Percentiles rank a stretch among this genome's conserved stretches.
These are phyloP conservation scores for Discoglossus pictus DNA, from an alignment of 2,797 vertebrate genomes.

Conservation along the genomic window DNA sequence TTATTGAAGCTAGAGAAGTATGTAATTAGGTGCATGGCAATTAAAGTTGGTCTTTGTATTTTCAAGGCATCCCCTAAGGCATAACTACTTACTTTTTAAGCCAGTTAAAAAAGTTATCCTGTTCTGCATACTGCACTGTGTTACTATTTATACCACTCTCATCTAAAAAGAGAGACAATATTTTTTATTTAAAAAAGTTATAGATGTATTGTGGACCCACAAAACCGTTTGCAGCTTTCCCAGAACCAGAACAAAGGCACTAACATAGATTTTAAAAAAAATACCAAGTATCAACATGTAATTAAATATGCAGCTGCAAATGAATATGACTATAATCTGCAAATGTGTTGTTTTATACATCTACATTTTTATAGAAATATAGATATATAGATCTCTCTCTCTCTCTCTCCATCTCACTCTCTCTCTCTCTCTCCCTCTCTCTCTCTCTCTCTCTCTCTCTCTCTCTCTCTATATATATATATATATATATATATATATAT, in stretches of 20 bases:
- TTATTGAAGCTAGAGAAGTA: conserved; percentile 47
- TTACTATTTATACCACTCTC: conserved; percentile 41
- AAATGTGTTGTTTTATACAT: too few relatives aligned
- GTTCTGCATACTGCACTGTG: conserved; percentile 33
- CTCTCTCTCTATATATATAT: too few relatives aligned
- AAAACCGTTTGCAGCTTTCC: background rate
- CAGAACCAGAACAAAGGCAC: background rate
- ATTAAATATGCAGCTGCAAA: too few relatives aligned
- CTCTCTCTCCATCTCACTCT: too few relatives aligned
- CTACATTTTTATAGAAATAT: too few relatives aligned
- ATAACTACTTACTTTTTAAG: conserved; percentile 44
- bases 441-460: too few relatives aligned
- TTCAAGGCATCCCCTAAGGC: conserved; percentile 41
- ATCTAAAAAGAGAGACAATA: conserved; percentile 41
- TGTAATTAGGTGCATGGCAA: conserved; percentile 43
- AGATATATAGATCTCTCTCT: too few relatives aligned
- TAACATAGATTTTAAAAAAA: too few relatives aligned
- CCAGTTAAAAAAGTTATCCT: conserved; percentile 45
- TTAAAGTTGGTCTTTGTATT: conserved; percentile 49
- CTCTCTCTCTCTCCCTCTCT: too few relatives aligned
- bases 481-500: too few relatives aligned
- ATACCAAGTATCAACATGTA: too few relatives aligned
- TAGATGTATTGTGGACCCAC: background rate
- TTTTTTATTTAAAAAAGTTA: conserved; percentile 13
- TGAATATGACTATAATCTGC: too few relatives aligned